Percentiles rank a stretch among this genome's conserved stretches.
phyloP scores from a whole-genome alignment of 2,888 invertebrate genomes.

The Heteromurus nitidus region DNA sequence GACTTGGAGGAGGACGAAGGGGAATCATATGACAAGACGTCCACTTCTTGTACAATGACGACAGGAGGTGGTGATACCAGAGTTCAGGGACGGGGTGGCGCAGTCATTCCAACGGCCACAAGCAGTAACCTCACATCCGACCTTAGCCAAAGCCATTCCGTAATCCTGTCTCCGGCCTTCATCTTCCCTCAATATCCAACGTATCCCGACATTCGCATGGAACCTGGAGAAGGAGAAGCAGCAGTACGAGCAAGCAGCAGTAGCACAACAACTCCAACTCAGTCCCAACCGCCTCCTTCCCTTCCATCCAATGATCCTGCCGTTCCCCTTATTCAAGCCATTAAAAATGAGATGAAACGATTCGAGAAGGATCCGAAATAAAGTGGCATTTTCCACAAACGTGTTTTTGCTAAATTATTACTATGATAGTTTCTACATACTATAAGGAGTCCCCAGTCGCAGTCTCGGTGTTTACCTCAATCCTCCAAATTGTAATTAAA shows the following conservation, averaged over 20 bases:
- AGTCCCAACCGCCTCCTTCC: slow-evolving; percentile 75
- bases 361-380: slow-evolving; percentile 69
- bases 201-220: slow-evolving; percentile 70
- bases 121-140: slow-evolving; percentile 12
- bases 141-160: slow-evolving; percentile 24
- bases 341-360: slow-evolving; percentile 82
- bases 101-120: neutral
- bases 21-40: slow-evolving; percentile 55
- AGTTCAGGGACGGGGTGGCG: neutral
- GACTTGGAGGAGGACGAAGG: slow-evolving; percentile 43
- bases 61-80: slow-evolving; percentile 21
- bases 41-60: slow-evolving; percentile 26
- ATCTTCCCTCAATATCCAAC: slow-evolving; percentile 72
- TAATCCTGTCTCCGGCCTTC: slow-evolving; percentile 57
- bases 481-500: no score
- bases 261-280: slow-evolving; percentile 12
- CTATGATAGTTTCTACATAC: no score
- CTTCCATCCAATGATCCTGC: slow-evolving; percentile 80
- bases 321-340: slow-evolving; percentile 88
- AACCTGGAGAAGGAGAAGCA: slow-evolving; percentile 20
- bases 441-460: no score
- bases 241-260: slow-evolving; percentile 22
- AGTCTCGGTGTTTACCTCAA: no score
- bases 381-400: no score
- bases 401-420: no score